Conservation (phyloP, 1,140 invertebrate genomes). For the Spodoptera frugiperda region DNA sequence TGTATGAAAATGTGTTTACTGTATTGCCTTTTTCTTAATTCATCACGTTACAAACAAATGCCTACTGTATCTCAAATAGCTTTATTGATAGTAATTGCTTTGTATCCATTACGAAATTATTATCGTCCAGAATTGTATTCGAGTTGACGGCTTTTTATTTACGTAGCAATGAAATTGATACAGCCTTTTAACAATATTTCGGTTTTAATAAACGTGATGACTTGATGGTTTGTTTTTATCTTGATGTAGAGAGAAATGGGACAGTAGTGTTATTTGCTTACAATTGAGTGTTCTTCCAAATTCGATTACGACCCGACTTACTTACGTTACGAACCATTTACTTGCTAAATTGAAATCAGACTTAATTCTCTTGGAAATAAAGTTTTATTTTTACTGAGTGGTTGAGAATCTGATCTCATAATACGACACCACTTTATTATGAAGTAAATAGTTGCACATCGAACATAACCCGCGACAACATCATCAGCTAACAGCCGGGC, state of each 20-base stretch:
- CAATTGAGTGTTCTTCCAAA: too few relatives aligned
- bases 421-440: neutral
- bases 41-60: too few relatives aligned
- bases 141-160: neutral
- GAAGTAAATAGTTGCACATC: slow-evolving; percentile 26
- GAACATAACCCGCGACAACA: slow-evolving; percentile 33
- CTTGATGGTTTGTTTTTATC: neutral
- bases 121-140: slow-evolving; percentile 16
- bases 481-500: slow-evolving; percentile 56
- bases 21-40: too few relatives aligned
- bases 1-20: too few relatives aligned
- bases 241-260: neutral
- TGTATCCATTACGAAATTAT: slow-evolving; percentile 21
- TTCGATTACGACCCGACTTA: too few relatives aligned
- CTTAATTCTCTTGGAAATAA: too few relatives aligned
- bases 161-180: neutral
- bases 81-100: slow-evolving; percentile 2
- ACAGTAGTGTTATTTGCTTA: too few relatives aligned
- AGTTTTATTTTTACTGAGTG: too few relatives aligned
- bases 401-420: neutral
- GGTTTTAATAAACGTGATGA: neutral
- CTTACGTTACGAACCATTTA: too few relatives aligned
- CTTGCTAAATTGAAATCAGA: too few relatives aligned
- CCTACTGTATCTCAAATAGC: neutral
- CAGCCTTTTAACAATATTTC: slow-evolving; percentile 2